These are phyloP conservation scores for Martes flavigula DNA, from an alignment of 2,797 vertebrate species.

Conservation along the genomic window DNA sequence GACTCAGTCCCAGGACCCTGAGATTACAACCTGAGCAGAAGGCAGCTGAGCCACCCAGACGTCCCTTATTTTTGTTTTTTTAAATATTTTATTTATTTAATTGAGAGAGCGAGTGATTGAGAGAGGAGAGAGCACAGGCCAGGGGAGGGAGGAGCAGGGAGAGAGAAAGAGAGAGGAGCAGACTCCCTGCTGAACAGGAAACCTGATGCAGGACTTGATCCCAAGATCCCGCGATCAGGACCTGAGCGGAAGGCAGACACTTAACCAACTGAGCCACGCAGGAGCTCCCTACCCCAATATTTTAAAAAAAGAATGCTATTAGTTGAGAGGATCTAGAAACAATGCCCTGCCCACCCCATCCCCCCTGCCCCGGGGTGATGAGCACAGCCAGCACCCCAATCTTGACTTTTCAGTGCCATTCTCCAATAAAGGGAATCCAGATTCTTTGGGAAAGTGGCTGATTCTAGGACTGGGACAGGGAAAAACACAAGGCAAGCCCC, in stretches of 20 bases:
- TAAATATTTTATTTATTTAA: not conserved
- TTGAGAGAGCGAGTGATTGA: not conserved
- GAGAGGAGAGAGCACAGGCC: not conserved
- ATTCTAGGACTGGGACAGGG: not conserved
- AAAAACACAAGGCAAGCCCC: not conserved
- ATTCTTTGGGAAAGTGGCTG: not conserved
- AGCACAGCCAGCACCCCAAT: not conserved
- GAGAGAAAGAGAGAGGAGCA: not conserved
- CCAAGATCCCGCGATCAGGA: not conserved
- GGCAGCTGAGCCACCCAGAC: no score
- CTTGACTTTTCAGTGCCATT: not conserved
- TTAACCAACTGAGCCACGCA: no score
- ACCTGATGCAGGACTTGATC: not conserved
- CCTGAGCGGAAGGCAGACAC: not conserved
- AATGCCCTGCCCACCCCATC: not conserved
- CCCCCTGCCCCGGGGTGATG: not conserved
- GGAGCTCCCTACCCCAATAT: no score
- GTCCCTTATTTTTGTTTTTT: not conserved
- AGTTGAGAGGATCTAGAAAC: not conserved
- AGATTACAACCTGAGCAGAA: no score
- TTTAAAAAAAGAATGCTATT: not conserved
- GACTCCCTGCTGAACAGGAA: not conserved
- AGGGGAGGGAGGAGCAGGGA: not conserved
- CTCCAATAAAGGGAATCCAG: not conserved
- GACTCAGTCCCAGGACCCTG: no score